Evolutionary conservation across 2,888 invertebrate genomes (phyloP).

Genomic region (Morpho achilles): DNA sequence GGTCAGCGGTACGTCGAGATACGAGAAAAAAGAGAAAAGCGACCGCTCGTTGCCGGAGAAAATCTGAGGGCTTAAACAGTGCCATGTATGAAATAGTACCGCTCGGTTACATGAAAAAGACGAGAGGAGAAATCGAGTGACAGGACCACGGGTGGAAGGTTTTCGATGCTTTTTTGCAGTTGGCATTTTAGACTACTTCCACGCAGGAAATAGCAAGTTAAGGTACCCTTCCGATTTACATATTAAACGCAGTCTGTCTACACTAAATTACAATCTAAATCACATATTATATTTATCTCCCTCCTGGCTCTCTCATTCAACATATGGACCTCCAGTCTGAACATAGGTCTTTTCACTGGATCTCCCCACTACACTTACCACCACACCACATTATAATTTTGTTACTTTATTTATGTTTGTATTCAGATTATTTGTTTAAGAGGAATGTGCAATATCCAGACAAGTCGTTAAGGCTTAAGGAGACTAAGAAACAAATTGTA

Average conservation of each 20-base stretch:
- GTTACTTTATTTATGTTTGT: no score
- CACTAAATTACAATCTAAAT: slow-evolving; percentile 7
- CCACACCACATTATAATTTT: no score
- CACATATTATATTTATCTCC: no score
- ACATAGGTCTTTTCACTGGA: no score
- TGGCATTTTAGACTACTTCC: slow-evolving; percentile 62
- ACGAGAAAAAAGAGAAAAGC: slow-evolving; percentile 63
- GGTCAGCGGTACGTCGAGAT: slow-evolving; percentile 67
- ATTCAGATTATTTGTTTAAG: no score
- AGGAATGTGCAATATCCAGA: no score
- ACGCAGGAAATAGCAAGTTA: slow-evolving; percentile 39
- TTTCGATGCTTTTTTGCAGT: slow-evolving; percentile 73
- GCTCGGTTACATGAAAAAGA: slow-evolving; percentile 79
- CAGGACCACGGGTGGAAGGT: slow-evolving; percentile 68
- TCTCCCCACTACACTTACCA: no score
- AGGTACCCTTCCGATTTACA: slow-evolving; percentile 7
- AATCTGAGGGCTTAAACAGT: slow-evolving; percentile 79
- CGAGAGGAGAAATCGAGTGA: slow-evolving; percentile 77
- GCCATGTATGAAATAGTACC: slow-evolving; percentile 76
- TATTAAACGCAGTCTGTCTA: slow-evolving; percentile 6
- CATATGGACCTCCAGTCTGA: no score
- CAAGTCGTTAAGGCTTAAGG: no score
- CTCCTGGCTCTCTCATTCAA: no score
- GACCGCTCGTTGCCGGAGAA: slow-evolving; percentile 69
- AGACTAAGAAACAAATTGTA: no score